Evolutionary conservation across 2,113 vertebrate species (phyloP).

Genomic region (Verasper variegatus): DNA sequence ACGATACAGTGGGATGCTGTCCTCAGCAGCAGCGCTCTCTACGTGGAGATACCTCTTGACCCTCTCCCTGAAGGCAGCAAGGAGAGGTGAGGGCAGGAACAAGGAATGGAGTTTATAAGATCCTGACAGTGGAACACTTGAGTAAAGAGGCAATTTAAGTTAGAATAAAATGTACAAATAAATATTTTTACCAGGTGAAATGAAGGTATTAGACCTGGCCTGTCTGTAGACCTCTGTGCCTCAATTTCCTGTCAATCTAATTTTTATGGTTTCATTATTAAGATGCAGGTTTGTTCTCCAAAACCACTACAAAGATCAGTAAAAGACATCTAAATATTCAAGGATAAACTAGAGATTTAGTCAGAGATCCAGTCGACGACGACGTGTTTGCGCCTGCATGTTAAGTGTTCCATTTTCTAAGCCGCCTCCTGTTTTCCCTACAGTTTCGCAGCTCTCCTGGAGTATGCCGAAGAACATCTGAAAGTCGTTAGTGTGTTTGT

Average conservation of each 20-base stretch:
- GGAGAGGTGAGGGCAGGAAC: slow-evolving; percentile 78
- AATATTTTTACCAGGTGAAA: not conserved
- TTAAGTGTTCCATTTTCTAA: too few relatives aligned
- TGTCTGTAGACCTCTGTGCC: too few relatives aligned
- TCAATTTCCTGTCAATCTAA: too few relatives aligned
- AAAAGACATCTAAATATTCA: too few relatives aligned
- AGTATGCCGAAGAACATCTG: slow-evolving; percentile 86
- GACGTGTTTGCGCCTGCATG: too few relatives aligned
- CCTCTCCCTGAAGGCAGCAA: slow-evolving; percentile 86
- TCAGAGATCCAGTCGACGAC: not conserved
- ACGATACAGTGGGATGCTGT: slow-evolving; percentile 84
- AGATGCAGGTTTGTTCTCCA: too few relatives aligned
- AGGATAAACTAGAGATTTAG: too few relatives aligned
- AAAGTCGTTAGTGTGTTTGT: slow-evolving; percentile 84
- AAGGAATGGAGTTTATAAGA: not conserved
- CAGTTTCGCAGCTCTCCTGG: slow-evolving; percentile 84
- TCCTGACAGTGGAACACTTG: not conserved
- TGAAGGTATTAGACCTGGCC: too few relatives aligned
- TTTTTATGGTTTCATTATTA: too few relatives aligned
- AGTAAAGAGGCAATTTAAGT: not conserved
- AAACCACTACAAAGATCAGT: too few relatives aligned
- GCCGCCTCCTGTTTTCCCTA: not conserved
- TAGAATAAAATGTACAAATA: not conserved
- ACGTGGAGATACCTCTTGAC: slow-evolving; percentile 82
- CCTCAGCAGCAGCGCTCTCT: slow-evolving; percentile 78